Evolutionary conservation across 1,140 invertebrate species (phyloP), one percentile per base, ranked within the genome.

Genomic region (Atta texana): DNA sequence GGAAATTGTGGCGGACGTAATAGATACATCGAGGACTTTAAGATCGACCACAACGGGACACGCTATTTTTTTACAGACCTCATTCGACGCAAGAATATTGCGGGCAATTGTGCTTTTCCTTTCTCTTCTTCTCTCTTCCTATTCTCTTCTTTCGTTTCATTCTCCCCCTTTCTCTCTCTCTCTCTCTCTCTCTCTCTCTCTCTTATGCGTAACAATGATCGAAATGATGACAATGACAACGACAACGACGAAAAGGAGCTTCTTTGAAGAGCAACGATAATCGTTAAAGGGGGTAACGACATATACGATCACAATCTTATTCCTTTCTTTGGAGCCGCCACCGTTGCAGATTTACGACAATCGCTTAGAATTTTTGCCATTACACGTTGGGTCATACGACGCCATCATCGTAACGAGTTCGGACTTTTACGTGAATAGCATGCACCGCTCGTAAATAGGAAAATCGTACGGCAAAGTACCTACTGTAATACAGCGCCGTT

Each of bases 11-110:
- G 71, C 80, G 44, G n/a, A 80, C 87, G 78, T 88, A 88, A 89
- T 88, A 89, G 80, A 88, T 88, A 89, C 80, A 85, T 88, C 87
- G 76, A 81, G 63, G 49, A 39, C 28, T 89, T 85, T 89, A 89
- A 78, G 44, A 87, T 78, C 87, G 51, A 14, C 57, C 68, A 49
- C 68, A 49, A 61, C 7, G 53, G 14, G n/a, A 39, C n/a, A 24
- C 39, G 39, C 69, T 39, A 31, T 28, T 51, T 84, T 39, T 24
- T 82, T 82, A 82, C 31, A 49, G 53, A 10, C 31, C 44, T 34
- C 69, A 72, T 87, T 61, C 57, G 51, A 34, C 24, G 51, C 10
- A n/a, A 10, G 21, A 44, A 55, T 82, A 82, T 66, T 49, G 64
- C 68, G 55, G 12, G 80, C 80, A 82, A 68, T 68, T 82, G 82